These are phyloP conservation scores for Tanypteryx hageni DNA, from an alignment of 2,888 invertebrate species.

Conservation along the genomic window DNA sequence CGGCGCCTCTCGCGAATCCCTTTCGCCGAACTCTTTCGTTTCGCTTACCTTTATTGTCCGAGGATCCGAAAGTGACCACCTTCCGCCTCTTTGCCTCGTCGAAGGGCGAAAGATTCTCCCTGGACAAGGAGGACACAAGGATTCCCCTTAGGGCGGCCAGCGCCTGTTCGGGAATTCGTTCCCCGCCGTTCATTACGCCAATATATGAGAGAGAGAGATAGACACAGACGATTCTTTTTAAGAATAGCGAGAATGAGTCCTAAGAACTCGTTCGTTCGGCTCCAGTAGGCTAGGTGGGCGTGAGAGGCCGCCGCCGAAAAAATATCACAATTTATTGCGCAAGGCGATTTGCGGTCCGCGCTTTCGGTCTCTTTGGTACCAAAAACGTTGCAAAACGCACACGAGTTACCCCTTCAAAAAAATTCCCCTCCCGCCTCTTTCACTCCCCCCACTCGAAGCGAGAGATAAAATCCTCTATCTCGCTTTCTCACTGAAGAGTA, in stretches of 20 bases:
- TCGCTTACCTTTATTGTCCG: conserved; percentile 39
- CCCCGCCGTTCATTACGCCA: conserved; percentile 63
- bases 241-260: not conserved
- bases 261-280: not conserved
- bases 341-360: conserved; percentile 12
- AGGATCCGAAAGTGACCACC: conserved; percentile 45
- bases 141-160: conserved; percentile 78
- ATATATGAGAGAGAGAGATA: not conserved
- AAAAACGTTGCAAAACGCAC: not conserved
- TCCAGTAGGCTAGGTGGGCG: not conserved
- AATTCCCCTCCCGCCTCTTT: not conserved
- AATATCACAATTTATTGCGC: not conserved
- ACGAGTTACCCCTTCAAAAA: not conserved
- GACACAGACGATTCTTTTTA: not conserved
- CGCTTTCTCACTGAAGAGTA: not conserved
- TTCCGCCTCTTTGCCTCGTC: conserved; percentile 54
- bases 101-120: conserved; percentile 77
- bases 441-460: not conserved
- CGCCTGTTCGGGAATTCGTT: conserved; percentile 73
- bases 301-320: not conserved
- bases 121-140: conserved; percentile 78
- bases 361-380: not conserved
- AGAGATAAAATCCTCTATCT: not conserved
- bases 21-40: not conserved
- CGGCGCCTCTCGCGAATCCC: not conserved